Evolutionary conservation across 2,797 vertebrate genomes (phyloP).

Genomic region (Arnoldichthys spilopterus): DNA sequence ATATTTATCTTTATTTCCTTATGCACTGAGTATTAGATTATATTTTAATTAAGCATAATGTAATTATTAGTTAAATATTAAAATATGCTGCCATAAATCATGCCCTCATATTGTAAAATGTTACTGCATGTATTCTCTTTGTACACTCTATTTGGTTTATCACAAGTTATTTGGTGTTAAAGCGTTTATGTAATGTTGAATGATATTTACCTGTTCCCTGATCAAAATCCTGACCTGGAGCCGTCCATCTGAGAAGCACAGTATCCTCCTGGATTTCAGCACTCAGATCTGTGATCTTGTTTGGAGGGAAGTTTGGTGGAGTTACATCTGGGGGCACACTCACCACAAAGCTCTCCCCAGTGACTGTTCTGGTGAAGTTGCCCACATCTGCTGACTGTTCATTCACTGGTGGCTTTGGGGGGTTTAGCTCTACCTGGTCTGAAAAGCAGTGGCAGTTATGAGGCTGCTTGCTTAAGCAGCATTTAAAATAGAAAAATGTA

Average conservation of each 20-base stretch:
- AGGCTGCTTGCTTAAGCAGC: too few relatives aligned
- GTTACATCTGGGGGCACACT: slow-evolving; percentile 12
- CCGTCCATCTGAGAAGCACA: slow-evolving; percentile 71
- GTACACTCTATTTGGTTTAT: too few relatives aligned
- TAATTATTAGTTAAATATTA: too few relatives aligned
- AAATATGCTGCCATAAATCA: too few relatives aligned
- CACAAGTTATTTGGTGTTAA: neutral
- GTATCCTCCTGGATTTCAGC: slow-evolving; percentile 57
- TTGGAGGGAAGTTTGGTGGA: slow-evolving; percentile 63
- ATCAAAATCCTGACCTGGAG: slow-evolving; percentile 71
- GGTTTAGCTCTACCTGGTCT: slow-evolving; percentile 67
- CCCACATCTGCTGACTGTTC: slow-evolving; percentile 43
- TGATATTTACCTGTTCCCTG: slow-evolving; percentile 66
- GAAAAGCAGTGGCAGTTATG: too few relatives aligned
- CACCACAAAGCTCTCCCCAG: slow-evolving; percentile 64
- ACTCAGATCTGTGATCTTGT: slow-evolving; percentile 70
- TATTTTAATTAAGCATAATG: too few relatives aligned
- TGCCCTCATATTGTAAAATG: too few relatives aligned
- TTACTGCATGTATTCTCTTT: too few relatives aligned
- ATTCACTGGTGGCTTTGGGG: slow-evolving; percentile 52
- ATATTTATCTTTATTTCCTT: too few relatives aligned
- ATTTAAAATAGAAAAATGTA: too few relatives aligned
- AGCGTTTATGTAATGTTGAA: neutral
- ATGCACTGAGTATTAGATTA: too few relatives aligned
- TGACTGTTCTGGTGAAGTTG: slow-evolving; percentile 62